Conservation (phyloP, 2,113 vertebrate genomes). For the Blennius ocellaris region DNA sequence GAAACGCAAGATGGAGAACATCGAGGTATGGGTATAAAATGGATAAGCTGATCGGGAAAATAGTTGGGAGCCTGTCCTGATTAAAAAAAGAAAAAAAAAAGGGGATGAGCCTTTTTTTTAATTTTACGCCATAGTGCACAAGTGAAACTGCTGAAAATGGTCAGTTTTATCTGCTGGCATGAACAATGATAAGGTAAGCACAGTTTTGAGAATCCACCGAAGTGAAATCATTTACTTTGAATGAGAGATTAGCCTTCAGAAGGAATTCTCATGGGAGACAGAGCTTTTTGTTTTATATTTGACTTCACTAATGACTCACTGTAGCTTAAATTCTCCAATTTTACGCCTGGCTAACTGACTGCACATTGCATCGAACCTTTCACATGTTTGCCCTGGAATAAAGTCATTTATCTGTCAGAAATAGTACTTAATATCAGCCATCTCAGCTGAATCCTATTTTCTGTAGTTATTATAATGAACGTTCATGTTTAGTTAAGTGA, state of each 20-base stretch:
- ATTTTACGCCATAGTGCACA: constrained; percentile 57
- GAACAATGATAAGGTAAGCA: constrained; percentile 67
- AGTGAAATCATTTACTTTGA: constrained; percentile 78
- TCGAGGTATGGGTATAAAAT: constrained; percentile 57
- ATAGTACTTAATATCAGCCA: constrained; percentile 40
- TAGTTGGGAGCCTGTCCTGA: constrained; percentile 32
- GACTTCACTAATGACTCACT: constrained; percentile 82
- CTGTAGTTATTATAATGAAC: constrained; percentile 31
- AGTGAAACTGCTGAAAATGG: constrained; percentile 66
- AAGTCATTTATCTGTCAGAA: constrained; percentile 67
- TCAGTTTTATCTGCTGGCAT: constrained; percentile 68
- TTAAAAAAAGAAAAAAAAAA: constrained; percentile 53
- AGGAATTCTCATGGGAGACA: constrained; percentile 68
- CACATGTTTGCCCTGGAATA: constrained; percentile 69
- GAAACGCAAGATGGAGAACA: constrained; percentile 49
- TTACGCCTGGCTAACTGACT: constrained; percentile 75
- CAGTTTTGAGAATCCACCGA: constrained; percentile 72
- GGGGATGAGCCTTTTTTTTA: constrained; percentile 52
- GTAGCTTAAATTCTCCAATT: constrained; percentile 83
- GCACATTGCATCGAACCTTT: constrained; percentile 41
- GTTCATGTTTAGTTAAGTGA: constrained; percentile 31
- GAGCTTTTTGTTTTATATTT: constrained; percentile 81
- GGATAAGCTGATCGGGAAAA: constrained; percentile 61
- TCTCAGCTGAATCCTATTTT: neutral
- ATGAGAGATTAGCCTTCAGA: constrained; percentile 75